Conservation (phyloP, 2,113 vertebrate genomes). For the Tachycineta bicolor region DNA sequence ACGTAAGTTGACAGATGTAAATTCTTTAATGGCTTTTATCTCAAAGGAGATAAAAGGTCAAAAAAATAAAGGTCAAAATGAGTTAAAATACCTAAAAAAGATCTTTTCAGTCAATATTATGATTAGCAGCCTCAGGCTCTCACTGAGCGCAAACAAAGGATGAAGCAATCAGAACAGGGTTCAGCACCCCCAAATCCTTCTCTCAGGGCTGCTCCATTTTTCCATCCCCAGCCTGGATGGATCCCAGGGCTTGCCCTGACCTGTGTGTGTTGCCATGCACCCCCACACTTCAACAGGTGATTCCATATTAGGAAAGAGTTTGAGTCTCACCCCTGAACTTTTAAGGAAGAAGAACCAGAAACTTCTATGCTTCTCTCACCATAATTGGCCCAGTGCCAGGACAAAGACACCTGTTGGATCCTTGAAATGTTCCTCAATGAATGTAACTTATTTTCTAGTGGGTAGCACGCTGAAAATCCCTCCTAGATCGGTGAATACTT, state of each 20-base stretch:
- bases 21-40: neutral
- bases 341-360: neutral
- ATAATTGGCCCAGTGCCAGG: neutral
- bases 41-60: neutral
- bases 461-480: neutral
- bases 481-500: neutral
- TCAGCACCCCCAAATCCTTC: neutral
- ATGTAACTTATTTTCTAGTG: neutral
- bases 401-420: neutral
- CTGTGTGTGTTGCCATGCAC: neutral
- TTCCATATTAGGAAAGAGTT: neutral
- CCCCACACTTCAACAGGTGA: neutral
- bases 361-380: neutral
- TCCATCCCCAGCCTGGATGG: neutral
- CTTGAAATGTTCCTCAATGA: neutral
- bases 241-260: fast-evolving
- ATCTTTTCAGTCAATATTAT: neutral
- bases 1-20: neutral
- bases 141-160: neutral
- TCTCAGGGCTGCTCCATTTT: neutral
- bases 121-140: neutral
- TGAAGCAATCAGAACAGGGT: neutral
- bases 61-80: neutral
- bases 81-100: neutral
- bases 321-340: neutral